Base-by-base conservation (phyloP, 2,888 invertebrate genomes). In the Euzophera pinguis region DNA sequence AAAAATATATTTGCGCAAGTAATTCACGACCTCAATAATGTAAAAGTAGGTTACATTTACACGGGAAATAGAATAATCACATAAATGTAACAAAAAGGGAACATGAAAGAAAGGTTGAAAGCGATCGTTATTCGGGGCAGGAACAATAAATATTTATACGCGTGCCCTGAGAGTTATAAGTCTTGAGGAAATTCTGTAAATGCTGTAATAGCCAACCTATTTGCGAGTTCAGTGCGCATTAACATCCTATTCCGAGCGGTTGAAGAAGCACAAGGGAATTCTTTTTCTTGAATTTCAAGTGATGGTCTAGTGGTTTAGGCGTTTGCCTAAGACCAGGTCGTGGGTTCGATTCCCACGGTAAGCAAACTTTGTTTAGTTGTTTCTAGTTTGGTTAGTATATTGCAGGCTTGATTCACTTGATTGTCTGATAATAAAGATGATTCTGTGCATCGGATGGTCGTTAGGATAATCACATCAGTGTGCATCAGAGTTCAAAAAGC, bases 131-230 rank as follows among this genome's bases (percentile, higher is more conserved):
- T 32, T 32, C 45, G 29, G 32, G 32, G 32, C 32, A 32, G 45
- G 32, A 45, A 32, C 45, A 34, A 45, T 45, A 45, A 45, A 45
- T 45, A 45, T 45, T 45, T 45, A 45, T 45, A 45, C 16, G 45
- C 14, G 45, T 13, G 45, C 32, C 45, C 32, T 4, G 45, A 32
- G 45, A 45, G 14, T 10, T 16, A 45, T 45, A 45, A 32, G 45
- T 45, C 45, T 45, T 16, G 6, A 10, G 32, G 32, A 45, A 39
- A 39, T 39, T 9, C 16, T 39, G 32, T 32, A 32, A 16, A 39
- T 16, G 32, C 45, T 16, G 45, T 32, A 32, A 34, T 45, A 32
- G 9, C 14, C 39, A 8, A 43, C 12, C 42, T 45, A 45, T 45
- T 45, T 45, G 32, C 8, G 32, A 32, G 45, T 32, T 34, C 32